Base-by-base conservation (phyloP, 2,888 invertebrate species). In the Creontiades dilutus region DNA sequence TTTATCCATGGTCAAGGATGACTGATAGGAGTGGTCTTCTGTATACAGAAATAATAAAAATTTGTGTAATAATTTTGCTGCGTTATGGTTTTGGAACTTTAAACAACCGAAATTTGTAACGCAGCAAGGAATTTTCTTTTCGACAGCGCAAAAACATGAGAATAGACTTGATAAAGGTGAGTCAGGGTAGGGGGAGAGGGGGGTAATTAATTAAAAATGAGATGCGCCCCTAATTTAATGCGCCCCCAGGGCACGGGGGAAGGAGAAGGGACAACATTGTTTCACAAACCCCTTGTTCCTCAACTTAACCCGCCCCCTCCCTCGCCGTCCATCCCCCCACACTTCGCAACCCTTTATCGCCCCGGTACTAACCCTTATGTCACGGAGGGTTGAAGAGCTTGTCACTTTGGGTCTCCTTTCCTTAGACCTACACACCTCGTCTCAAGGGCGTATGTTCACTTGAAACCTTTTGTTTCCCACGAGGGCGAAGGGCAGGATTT, bases 381-480 rank as follows among this genome's bases (percentile, higher is more conserved):
- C 78, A 78, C 23, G 76, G 78, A 37, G 27, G 48, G 52, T 16
- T 85, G 61, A 85, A 85, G 85, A 61, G 85, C 61, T 85, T 85
- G 85, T 37, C 85, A 85, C 85, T 85, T 85, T 37, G 61, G 61
- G n/a, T 28, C 85, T 52, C 27, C 28, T 84, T 52, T 61, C 85
- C 85, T 57, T 57, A 52, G 37, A 57, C 57, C 85, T 85, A 9
- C 85, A 19, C 55, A 55, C 23, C 84, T 52, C 16, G 46, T 48
- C 85, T 85, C 28, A 28, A 82, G 82, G 82, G 82, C 52, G 82
- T 52, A 52, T 57, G 85, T 85, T 85, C 85, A 61, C 85, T 85
- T 57, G 57, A 85, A 85, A 61, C 57, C 68, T 85, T 85, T 52
- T 85, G 52, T 85, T 57, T 37, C 28, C n/a, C 27, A 82, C 23